Evolutionary conservation across 2,888 invertebrate genomes (phyloP).

Genomic region (Rotaria sp.): DNA sequence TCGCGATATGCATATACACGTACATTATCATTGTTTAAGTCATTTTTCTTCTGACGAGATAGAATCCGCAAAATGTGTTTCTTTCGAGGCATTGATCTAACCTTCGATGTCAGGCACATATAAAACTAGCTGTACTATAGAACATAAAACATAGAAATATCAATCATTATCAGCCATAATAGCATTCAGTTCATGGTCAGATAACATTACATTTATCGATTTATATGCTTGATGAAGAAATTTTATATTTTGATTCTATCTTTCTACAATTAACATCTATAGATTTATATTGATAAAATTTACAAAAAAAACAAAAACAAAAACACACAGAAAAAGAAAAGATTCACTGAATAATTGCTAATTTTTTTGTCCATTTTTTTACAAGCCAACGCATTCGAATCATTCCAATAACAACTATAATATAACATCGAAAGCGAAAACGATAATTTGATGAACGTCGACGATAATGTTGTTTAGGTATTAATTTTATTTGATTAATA

Average conservation of each 20-base stretch:
- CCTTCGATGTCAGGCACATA: neutral
- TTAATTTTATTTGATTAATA: neutral
- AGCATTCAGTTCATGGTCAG: neutral
- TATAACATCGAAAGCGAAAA: conserved; percentile 13
- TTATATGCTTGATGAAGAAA: neutral
- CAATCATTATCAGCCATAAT: neutral
- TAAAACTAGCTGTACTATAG: neutral
- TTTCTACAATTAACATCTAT: neutral
- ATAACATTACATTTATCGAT: neutral
- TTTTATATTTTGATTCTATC: neutral
- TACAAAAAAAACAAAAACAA: neutral
- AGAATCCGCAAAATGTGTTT: neutral
- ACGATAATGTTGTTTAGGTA: neutral
- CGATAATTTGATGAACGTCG: neutral
- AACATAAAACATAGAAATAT: neutral
- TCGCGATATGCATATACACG: neutral
- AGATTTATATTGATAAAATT: neutral
- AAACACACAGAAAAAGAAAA: neutral
- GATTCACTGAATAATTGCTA: neutral
- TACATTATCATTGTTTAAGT: neutral
- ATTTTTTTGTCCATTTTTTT: neutral
- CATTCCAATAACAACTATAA: neutral
- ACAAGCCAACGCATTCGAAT: conserved; percentile 2
- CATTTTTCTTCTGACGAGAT: neutral
- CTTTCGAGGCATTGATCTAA: neutral